These are phyloP conservation scores for Myathropa florea DNA, from an alignment of 2,888 invertebrate species.

Conservation along the genomic window DNA sequence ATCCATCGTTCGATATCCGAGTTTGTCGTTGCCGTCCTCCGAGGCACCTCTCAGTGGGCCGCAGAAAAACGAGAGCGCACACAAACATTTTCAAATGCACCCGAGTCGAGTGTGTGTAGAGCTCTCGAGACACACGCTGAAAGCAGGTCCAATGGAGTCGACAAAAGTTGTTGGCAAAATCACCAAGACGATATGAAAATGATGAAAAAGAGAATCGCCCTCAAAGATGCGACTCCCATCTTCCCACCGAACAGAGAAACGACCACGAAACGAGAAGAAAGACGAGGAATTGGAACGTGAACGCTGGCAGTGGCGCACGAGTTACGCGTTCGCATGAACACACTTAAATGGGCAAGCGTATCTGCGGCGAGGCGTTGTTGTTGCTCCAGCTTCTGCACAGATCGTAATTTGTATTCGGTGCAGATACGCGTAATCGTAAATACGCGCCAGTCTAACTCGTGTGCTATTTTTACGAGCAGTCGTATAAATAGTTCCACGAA, in stretches of 20 bases:
- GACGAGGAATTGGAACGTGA: not conserved
- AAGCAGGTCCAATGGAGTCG: constrained; percentile 34
- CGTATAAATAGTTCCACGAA: constrained; percentile 41
- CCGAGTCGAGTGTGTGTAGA: not conserved
- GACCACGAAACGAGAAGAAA: too few relatives aligned
- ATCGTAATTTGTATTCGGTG: constrained; percentile 29
- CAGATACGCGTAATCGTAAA: constrained; percentile 25
- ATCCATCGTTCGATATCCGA: constrained; percentile 82
- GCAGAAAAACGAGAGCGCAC: constrained; percentile 22
- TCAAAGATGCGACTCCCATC: constrained; percentile 4
- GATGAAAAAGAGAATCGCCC: constrained; percentile 29
- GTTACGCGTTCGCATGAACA: too few relatives aligned
- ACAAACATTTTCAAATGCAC: constrained; percentile 7
- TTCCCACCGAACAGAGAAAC: not conserved
- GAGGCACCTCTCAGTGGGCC: constrained; percentile 28
- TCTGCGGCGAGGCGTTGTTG: not conserved
- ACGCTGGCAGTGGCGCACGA: too few relatives aligned
- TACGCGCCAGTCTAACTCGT: constrained; percentile 15
- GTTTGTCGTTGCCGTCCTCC: constrained; percentile 29
- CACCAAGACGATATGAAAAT: constrained; percentile 45
- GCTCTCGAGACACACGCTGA: not conserved
- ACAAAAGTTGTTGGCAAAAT: constrained; percentile 57
- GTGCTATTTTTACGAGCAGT: constrained; percentile 49
- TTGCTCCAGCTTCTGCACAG: constrained; percentile 12
- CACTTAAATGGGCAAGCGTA: not conserved